Percentiles rank a stretch among this genome's conserved stretches.
These are phyloP conservation scores for Enteromius radiatus DNA, from an alignment of 2,797 vertebrate genomes.

Conservation along the genomic window DNA sequence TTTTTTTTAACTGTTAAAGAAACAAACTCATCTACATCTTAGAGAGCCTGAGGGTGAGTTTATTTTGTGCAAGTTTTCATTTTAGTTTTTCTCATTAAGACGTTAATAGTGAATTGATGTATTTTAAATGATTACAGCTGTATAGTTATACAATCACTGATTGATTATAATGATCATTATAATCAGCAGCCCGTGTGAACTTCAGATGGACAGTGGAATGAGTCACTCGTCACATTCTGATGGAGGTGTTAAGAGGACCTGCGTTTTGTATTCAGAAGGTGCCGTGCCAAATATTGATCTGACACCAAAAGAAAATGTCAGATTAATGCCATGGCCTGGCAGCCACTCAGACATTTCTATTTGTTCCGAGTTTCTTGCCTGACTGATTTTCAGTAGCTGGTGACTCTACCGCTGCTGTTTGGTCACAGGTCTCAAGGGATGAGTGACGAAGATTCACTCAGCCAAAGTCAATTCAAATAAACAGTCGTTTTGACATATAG, in stretches of 20 bases:
- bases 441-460: background rate
- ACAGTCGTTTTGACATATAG: background rate
- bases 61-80: background rate
- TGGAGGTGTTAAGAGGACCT: conserved; percentile 20
- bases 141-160: background rate
- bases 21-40: background rate
- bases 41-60: background rate
- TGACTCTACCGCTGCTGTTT: conserved; percentile 13
- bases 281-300: conserved; percentile 54
- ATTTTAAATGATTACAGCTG: background rate
- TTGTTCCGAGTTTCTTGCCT: conserved; percentile 26
- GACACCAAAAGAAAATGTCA: conserved; percentile 37
- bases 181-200: background rate
- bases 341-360: background rate
- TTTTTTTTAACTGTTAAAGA: background rate
- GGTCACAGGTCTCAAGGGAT: conserved; percentile 10
- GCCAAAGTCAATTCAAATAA: background rate
- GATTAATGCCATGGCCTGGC: conserved; percentile 41
- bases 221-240: background rate
- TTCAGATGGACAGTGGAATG: background rate
- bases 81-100: conserved; percentile 1
- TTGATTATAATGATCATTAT: background rate
- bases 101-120: background rate
- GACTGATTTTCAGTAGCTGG: conserved; percentile 39
- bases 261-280: conserved; percentile 20